Percentiles rank a stretch among this genome's conserved stretches.
Evolutionary conservation across 1,140 invertebrate genomes (phyloP).

Genomic region (Heliothis subflexa): DNA sequence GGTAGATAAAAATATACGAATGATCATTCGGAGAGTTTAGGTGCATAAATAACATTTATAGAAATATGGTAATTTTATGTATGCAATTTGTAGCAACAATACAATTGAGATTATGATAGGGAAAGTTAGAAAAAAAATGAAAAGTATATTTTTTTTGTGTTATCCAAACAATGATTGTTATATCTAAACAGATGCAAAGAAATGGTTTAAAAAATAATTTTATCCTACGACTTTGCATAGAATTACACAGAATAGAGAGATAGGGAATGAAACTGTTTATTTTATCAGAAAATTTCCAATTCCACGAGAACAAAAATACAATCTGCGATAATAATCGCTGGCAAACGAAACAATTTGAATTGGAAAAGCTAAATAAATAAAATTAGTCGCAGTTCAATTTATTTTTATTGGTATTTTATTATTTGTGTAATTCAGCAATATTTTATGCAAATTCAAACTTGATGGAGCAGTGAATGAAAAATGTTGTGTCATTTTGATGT

Average conservation of each 20-base stretch:
- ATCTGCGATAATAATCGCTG: slow-evolving; percentile 34
- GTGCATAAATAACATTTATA: too few relatives aligned
- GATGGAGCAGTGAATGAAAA: background rate
- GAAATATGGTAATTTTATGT: too few relatives aligned
- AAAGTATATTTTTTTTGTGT: too few relatives aligned
- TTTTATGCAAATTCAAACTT: slow-evolving; percentile 8
- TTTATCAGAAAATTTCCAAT: slow-evolving; percentile 37
- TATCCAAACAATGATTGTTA: background rate
- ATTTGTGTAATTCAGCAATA: slow-evolving; percentile 15
- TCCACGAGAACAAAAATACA: slow-evolving; percentile 32
- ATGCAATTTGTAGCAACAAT: too few relatives aligned
- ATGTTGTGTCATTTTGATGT: background rate
- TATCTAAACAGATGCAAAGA: background rate
- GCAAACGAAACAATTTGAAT: slow-evolving; percentile 40
- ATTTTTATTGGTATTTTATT: slow-evolving; percentile 33
- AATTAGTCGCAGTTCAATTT: slow-evolving; percentile 24
- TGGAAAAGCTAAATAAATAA: slow-evolving; percentile 34
- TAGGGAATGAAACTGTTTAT: slow-evolving; percentile 19
- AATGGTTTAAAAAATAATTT: slow-evolving; percentile 13
- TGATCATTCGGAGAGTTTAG: too few relatives aligned
- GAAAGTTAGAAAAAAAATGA: too few relatives aligned
- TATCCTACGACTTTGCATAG: background rate
- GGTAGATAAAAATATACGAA: too few relatives aligned
- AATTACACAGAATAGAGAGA: slow-evolving; percentile 20
- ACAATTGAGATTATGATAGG: too few relatives aligned